Evolutionary conservation across 2,888 invertebrate species (phyloP).

Genomic region (Chrysolina americana): DNA sequence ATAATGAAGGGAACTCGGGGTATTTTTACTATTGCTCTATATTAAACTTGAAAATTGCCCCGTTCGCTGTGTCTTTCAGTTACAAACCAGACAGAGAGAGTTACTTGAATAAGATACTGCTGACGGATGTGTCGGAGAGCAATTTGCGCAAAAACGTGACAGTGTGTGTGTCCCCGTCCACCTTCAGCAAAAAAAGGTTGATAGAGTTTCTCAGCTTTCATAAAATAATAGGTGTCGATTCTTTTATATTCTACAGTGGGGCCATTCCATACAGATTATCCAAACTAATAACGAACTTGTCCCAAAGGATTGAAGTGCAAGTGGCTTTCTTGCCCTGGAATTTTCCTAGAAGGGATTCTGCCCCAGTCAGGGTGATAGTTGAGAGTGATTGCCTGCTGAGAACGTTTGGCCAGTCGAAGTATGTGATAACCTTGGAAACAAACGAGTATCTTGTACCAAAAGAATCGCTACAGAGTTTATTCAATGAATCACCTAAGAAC

Average conservation of each 20-base stretch:
- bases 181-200: slow-evolving; percentile 73
- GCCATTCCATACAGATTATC: slow-evolving; percentile 70
- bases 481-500: slow-evolving; percentile 52
- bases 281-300: slow-evolving; percentile 66
- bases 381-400: slow-evolving; percentile 79
- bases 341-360: slow-evolving; percentile 73
- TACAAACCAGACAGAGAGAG: slow-evolving; percentile 55
- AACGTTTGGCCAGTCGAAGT: slow-evolving; percentile 70
- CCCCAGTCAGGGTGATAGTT: slow-evolving; percentile 70
- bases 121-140: slow-evolving; percentile 55
- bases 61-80: slow-evolving; percentile 73
- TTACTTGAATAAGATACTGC: slow-evolving; percentile 59
- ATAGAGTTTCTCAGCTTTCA: slow-evolving; percentile 80
- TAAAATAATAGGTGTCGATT: slow-evolving; percentile 76
- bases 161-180: slow-evolving; percentile 77
- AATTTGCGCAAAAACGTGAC: slow-evolving; percentile 71
- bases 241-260: slow-evolving; percentile 78
- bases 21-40: slow-evolving; percentile 73
- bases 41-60: slow-evolving; percentile 69
- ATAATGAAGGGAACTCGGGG: slow-evolving; percentile 59
- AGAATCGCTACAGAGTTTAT: slow-evolving; percentile 69
- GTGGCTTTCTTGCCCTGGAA: slow-evolving; percentile 78
- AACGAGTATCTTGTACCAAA: slow-evolving; percentile 79
- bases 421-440: slow-evolving; percentile 74
- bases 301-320: slow-evolving; percentile 65